phyloP scores from a whole-genome alignment of 2,113 vertebrate species.

The Thryonomys swinderianus region DNA sequence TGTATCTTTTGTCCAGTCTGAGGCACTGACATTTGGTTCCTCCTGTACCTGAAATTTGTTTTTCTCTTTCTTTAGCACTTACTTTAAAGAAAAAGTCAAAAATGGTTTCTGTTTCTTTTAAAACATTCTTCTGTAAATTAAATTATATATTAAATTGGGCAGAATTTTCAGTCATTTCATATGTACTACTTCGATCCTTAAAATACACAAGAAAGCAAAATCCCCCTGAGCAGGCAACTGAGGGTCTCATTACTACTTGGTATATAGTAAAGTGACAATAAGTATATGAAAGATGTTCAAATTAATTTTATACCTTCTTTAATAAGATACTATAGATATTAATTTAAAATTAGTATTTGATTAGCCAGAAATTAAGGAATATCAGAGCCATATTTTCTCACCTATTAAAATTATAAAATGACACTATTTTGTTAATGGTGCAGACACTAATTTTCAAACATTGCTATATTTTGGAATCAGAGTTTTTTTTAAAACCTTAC shows the following conservation, averaged over 20 bases:
- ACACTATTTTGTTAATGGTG: neutral
- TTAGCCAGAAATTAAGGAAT: neutral
- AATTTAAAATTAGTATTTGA: neutral
- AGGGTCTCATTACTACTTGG: too few relatives aligned
- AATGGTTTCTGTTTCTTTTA: slow-evolving; percentile 49
- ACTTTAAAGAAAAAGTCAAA: neutral
- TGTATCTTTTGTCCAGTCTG: too few relatives aligned
- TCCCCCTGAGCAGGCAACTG: too few relatives aligned
- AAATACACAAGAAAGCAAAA: slow-evolving; percentile 11
- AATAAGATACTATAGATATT: neutral
- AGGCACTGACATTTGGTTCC: too few relatives aligned
- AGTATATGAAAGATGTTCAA: neutral
- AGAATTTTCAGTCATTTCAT: neutral
- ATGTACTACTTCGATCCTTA: neutral
- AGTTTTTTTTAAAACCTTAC: neutral
- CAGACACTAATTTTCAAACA: neutral
- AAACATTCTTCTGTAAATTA: slow-evolving; percentile 21
- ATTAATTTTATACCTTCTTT: neutral
- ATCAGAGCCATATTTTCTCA: neutral
- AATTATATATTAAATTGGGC: neutral
- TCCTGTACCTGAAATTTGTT: too few relatives aligned
- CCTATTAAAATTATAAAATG: neutral
- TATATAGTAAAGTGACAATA: neutral
- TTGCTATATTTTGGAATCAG: neutral
- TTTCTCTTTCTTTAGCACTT: too few relatives aligned